Evolutionary conservation across 2,797 vertebrate genomes (phyloP).

Genomic region (Macroramphosus scolopax): DNA sequence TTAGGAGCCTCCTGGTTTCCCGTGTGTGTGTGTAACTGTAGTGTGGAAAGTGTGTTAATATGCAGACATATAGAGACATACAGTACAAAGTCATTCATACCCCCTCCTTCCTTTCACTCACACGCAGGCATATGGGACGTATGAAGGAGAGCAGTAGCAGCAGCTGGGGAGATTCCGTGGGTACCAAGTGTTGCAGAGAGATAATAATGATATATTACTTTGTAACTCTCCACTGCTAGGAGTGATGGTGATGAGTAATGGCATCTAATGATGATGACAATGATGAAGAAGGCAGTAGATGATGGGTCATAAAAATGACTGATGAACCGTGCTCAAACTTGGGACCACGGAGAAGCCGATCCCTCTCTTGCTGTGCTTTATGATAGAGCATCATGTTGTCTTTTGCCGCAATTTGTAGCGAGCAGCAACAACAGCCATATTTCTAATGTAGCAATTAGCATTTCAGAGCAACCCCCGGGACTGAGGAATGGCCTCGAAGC

Average conservation of each 20-base stretch:
- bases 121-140: conserved; percentile 19
- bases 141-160: conserved; percentile 31
- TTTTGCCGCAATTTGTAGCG: conserved; percentile 69
- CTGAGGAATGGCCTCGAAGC: conserved; percentile 64
- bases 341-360: conserved; percentile 43
- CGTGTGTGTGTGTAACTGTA: too few relatives aligned
- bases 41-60: too few relatives aligned
- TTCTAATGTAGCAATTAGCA: conserved; percentile 74
- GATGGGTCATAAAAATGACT: conserved; percentile 75
- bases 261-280: conserved; percentile 73
- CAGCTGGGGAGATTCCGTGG: conserved; percentile 33
- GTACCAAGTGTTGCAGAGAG: conserved; percentile 64
- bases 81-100: too few relatives aligned
- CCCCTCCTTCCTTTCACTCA: not conserved
- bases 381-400: conserved; percentile 65
- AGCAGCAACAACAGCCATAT: conserved; percentile 59
- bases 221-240: conserved; percentile 60
- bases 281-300: conserved; percentile 72
- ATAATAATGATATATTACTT: conserved; percentile 74
- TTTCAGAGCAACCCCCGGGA: conserved; percentile 57
- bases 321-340: conserved; percentile 60
- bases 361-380: conserved; percentile 43
- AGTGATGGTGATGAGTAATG: conserved; percentile 73
- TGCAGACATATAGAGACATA: too few relatives aligned
- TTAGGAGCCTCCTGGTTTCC: conserved; percentile 15